Conservation (phyloP, 1,140 invertebrate genomes). For the Luehdorfia chinensis region DNA sequence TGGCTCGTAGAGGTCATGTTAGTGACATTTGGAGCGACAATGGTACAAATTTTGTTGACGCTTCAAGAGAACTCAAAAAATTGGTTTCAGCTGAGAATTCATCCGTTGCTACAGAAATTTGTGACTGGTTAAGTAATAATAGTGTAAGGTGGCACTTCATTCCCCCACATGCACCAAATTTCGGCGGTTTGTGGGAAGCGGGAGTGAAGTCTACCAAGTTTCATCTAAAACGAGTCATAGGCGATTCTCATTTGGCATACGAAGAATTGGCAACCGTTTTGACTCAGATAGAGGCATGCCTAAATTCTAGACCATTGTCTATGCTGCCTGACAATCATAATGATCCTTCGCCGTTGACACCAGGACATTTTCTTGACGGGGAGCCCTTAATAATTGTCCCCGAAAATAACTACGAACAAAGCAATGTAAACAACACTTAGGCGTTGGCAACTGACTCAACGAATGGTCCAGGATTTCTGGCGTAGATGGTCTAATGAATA, state of each 20-base stretch:
- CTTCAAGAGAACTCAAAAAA: constrained; percentile 17
- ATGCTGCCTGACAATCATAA: background rate
- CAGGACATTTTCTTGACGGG: constrained; percentile 15
- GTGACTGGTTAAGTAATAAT: constrained; percentile 4
- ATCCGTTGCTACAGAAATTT: background rate
- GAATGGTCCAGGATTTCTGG: background rate
- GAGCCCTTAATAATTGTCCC: background rate
- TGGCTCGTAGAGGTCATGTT: constrained; percentile 19
- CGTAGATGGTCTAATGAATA: too few relatives aligned
- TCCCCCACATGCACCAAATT: constrained; percentile 13
- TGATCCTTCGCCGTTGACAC: constrained; percentile 1
- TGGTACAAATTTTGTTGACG: constrained; percentile 28
- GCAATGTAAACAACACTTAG: too few relatives aligned
- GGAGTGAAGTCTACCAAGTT: constrained; percentile 22
- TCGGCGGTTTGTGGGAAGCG: constrained; percentile 17
- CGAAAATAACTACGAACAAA: background rate
- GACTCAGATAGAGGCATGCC: constrained; percentile 11
- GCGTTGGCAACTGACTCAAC: background rate
- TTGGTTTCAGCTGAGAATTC: constrained; percentile 12
- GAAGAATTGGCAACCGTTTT: constrained; percentile 25
- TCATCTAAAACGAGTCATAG: constrained; percentile 19
- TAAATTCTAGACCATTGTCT: constrained; percentile 16
- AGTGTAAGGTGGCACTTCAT: constrained; percentile 16
- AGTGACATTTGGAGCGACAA: constrained; percentile 27
- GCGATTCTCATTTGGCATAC: constrained; percentile 14